Evolutionary conservation across 2,797 vertebrate species (phyloP).

Genomic region (Pseudomugil gertrudae): DNA sequence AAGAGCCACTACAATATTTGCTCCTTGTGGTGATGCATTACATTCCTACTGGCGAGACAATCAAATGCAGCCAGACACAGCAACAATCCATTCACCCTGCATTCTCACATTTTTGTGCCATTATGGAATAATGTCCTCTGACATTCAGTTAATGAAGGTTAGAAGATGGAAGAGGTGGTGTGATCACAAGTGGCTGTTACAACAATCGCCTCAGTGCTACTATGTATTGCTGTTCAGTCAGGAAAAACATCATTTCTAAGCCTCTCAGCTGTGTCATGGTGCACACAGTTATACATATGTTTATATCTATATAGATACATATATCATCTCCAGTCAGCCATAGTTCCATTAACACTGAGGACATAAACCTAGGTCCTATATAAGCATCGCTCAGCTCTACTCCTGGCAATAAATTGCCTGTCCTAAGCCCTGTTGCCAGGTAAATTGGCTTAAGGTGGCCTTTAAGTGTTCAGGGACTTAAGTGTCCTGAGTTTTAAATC

Average conservation of each 20-base stretch:
- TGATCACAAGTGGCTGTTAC: slow-evolving; percentile 45
- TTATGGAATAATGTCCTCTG: slow-evolving; percentile 28
- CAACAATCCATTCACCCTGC: slow-evolving; percentile 46
- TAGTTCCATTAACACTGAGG: slow-evolving; percentile 66
- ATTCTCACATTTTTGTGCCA: slow-evolving; percentile 33
- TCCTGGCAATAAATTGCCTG: slow-evolving; percentile 80
- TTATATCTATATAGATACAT: neutral
- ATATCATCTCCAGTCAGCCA: slow-evolving; percentile 68
- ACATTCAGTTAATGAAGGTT: slow-evolving; percentile 45
- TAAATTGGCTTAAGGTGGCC: slow-evolving; percentile 84
- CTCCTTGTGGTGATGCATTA: slow-evolving; percentile 35
- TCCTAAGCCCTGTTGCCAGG: slow-evolving; percentile 78
- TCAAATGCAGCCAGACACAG: slow-evolving; percentile 31
- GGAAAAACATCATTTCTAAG: slow-evolving; percentile 47
- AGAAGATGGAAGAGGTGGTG: slow-evolving; percentile 37
- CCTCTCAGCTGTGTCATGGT: slow-evolving; percentile 52
- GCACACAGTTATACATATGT: slow-evolving; percentile 39
- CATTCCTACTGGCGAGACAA: slow-evolving; percentile 12
- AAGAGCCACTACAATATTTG: slow-evolving; percentile 71
- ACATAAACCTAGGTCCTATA: slow-evolving; percentile 58
- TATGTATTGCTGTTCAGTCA: slow-evolving; percentile 39
- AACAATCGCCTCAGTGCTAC: slow-evolving; percentile 39
- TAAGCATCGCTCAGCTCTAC: slow-evolving; percentile 67
- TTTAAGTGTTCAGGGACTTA: slow-evolving; percentile 80
- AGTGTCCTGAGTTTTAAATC: slow-evolving; percentile 80